Base-by-base conservation (phyloP, 2,113 vertebrate species). In the Chunga burmeisteri region DNA sequence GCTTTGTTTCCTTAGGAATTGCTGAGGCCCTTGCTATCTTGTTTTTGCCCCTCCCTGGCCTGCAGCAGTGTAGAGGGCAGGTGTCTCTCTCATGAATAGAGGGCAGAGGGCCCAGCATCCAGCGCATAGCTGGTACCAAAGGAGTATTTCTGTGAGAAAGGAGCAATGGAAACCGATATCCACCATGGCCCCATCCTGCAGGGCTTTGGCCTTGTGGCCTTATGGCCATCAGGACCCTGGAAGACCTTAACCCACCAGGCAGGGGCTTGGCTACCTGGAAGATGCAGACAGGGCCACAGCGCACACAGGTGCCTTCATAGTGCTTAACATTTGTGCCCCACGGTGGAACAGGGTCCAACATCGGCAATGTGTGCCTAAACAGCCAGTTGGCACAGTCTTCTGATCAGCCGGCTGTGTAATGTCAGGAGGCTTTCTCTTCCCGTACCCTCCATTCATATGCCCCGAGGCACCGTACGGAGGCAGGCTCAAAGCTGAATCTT, bases 361-460 rank as follows among this genome's bases (percentile, higher is more conserved):
- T 34, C 0, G 9, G 36, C 23, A 29, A 5, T 5, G 13, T 25
- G 27, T 58, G 32, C 52, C 36, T 34, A 6, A 67, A 56, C 1
- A 2, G 23, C 18, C 25, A 11, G 65, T 34, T 58, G 36, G 38
- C 36, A 72, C 9, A 34, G 15, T 27, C 61, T 86, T 46, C 74
- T 75, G 38, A 38, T 53, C 47, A 79, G 56, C 22, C 2, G 0
- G 66, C 81, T 95, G 50, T 27, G 13, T 23, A 53, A 58, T 17
- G 25, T 42, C 59, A 23, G 22, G 27, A 75, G 59, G 32, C 15
- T 83, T 88, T 30, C 29, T n/a, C 6, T 1, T 61, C 46, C 86
- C 34, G 8, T 9, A 23, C 5, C 1, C 3, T 34, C 29, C 4
- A 1, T 50, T 38, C 1, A 0, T 44, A 30, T 0, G 1, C 42